Base-by-base conservation (phyloP, 2,888 invertebrate species). In the Agonum fuliginosum region DNA sequence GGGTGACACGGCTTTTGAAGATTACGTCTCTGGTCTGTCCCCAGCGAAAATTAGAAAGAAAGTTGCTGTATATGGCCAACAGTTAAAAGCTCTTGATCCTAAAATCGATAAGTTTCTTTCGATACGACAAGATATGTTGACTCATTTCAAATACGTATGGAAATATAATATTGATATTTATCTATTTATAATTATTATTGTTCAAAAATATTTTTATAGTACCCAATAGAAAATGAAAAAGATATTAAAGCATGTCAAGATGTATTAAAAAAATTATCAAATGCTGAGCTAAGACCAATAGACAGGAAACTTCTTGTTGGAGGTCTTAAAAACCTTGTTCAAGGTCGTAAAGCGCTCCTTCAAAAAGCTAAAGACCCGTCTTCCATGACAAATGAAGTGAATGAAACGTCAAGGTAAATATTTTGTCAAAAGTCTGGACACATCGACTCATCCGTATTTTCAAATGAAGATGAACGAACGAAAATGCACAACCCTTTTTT, bases 41-140 rank as follows among this genome's bases (percentile, higher is more conserved):
- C 20, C 37, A 67, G n/a, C 8, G 1, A 4, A 37, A n/a, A 10
- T 67, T 19, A n/a, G 22, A 41, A 20, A 10, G 20, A n/a, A 1
- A 5, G 20, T 12, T n/a, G 22, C 4, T 4, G 19, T 6, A 2
- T 10, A 41, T 8, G 19, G 20, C 20, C n/a, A 20, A 37, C 4
- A 4, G n/a, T 41, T 67, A 20, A 19, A 41, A n/a, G 8, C n/a
- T 5, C 5, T 67, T 12, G 67, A 67, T 41, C 20, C 3, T 17
- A 67, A 41, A 37, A 37, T n/a, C 67, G 41, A 17, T 41, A 20
- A 20, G 67, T 41, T 41, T 19, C 20, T 6, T 6, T 67, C n/a
- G 4, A 22, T 4, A 67, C n/a, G 8, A 6, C 14, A 5, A 41
- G 41, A 54, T 10, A 54, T 54, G 54, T 54, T 3, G n/a, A n/a